phyloP scores from a whole-genome alignment of 2,888 invertebrate genomes.

The Drosophila bunnanda region DNA sequence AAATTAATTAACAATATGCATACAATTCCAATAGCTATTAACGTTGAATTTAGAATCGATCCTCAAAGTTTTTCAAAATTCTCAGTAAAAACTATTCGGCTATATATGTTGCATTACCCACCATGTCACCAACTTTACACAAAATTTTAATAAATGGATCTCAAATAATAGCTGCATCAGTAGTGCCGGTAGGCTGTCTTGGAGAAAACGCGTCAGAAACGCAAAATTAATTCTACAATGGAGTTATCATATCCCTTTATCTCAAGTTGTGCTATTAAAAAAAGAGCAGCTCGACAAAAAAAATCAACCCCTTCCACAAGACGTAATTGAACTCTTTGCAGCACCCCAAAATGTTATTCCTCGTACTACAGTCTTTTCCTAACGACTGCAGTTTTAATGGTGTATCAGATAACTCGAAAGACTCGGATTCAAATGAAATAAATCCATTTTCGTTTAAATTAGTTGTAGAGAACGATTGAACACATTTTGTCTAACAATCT shows the following conservation, averaged over 20 bases:
- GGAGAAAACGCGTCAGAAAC: conserved; percentile 8
- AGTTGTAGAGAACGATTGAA: too few species aligned
- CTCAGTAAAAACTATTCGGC: background rate
- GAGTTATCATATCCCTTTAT: conserved; percentile 6
- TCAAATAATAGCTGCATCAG: conserved; percentile 6
- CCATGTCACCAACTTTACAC: conserved; percentile 15
- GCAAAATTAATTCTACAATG: conserved; percentile 13
- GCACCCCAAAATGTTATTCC: background rate
- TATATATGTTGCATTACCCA: background rate
- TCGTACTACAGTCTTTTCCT: too few species aligned
- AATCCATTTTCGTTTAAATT: too few species aligned
- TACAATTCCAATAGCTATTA: background rate
- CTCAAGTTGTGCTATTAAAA: conserved; percentile 7
- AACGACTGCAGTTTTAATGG: too few species aligned
- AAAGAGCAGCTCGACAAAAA: conserved; percentile 1
- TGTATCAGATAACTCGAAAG: too few species aligned
- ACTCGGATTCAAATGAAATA: too few species aligned
- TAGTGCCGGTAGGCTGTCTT: conserved; percentile 14
- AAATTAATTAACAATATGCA: background rate
- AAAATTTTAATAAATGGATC: conserved; percentile 12
- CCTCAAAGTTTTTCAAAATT: background rate
- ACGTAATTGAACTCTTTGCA: background rate
- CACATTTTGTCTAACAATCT: too few species aligned
- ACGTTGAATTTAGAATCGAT: background rate
- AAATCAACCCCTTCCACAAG: background rate